These are phyloP conservation scores for Malacoctenus gilli DNA, from an alignment of 2,797 vertebrate genomes.

Conservation along the genomic window DNA sequence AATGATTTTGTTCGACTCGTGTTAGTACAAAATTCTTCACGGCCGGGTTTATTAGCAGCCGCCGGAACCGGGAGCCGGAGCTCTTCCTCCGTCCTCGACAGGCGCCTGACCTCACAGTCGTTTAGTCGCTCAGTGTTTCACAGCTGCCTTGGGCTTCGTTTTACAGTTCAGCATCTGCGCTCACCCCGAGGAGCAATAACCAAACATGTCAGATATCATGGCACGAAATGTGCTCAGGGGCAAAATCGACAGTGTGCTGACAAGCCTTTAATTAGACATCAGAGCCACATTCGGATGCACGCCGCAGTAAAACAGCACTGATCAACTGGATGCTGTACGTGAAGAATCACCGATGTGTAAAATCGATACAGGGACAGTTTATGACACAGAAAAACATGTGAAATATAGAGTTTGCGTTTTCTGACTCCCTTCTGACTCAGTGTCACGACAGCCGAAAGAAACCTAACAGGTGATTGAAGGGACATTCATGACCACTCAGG, in stretches of 20 bases:
- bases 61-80: too few relatives aligned
- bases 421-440: too few relatives aligned
- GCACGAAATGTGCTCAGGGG: conserved; percentile 11
- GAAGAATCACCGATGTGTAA: conserved; percentile 2
- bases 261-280: conserved; percentile 27
- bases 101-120: conserved; percentile 21
- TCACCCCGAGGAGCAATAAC: conserved; percentile 29
- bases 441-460: too few relatives aligned
- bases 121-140: conserved; percentile 28
- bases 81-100: too few relatives aligned
- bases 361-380: not conserved
- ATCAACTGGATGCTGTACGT: conserved; percentile 8
- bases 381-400: not conserved
- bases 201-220: conserved; percentile 35
- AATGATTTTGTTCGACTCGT: too few relatives aligned
- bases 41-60: too few relatives aligned
- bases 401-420: too few relatives aligned
- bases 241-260: conserved; percentile 24
- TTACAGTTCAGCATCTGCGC: conserved; percentile 39
- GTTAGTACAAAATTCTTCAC: too few relatives aligned
- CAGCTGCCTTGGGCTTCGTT: conserved; percentile 26
- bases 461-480: too few relatives aligned
- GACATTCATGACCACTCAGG: too few relatives aligned
- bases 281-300: conserved; percentile 6
- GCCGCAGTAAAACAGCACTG: not conserved